Conservation (phyloP, 2,797 vertebrate species). For the Vespertilio murinus region DNA sequence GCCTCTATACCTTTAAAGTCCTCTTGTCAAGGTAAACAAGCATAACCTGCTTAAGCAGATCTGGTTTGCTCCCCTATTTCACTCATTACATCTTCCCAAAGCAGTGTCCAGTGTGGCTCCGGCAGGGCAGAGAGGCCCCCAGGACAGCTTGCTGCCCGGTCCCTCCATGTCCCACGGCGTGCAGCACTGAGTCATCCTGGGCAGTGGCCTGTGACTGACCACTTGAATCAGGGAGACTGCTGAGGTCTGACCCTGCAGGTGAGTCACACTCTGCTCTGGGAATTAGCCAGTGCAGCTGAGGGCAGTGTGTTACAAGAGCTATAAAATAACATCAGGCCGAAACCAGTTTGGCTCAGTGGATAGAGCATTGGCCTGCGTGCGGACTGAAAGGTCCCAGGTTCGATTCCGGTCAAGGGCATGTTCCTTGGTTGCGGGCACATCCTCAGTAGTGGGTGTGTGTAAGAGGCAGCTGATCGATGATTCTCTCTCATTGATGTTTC, state of each 20-base stretch:
- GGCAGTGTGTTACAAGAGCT: neutral
- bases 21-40: neutral
- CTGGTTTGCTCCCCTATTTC: neutral
- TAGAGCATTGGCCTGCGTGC: too few species aligned
- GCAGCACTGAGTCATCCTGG: neutral
- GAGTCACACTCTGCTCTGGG: neutral
- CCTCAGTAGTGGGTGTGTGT: too few species aligned
- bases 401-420: too few species aligned
- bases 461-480: too few species aligned
- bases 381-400: too few species aligned
- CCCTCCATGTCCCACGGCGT: neutral
- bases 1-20: neutral
- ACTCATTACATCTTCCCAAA: neutral
- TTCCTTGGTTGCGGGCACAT: too few species aligned
- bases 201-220: neutral
- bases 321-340: neutral
- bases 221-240: neutral
- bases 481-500: too few species aligned
- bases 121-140: neutral
- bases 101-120: neutral
- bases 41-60: neutral
- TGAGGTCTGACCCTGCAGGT: neutral
- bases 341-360: too few species aligned
- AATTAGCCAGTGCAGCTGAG: neutral
- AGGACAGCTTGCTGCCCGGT: neutral